Evolutionary conservation across 2,797 vertebrate genomes (phyloP), one percentile per base, ranked within the genome.

Genomic region (Xenops minutus): DNA sequence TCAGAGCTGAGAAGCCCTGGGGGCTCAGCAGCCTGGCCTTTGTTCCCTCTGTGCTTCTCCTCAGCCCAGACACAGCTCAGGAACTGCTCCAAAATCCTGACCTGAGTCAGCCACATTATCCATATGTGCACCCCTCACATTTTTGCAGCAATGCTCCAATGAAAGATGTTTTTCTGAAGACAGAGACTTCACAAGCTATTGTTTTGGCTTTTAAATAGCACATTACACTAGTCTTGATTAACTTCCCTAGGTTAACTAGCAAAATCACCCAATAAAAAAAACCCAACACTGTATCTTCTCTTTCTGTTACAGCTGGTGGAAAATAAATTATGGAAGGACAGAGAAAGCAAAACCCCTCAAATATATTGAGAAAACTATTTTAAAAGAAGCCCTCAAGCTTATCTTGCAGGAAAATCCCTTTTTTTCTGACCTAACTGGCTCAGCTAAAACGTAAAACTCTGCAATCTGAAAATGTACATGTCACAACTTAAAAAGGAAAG

Each of bases 401-500:
- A 51, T 82, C 66, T 86, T 64, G 59, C 48, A 88, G 91, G 71
- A 95, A 94, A 89, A 67, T 44, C 78, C 73, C 52, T 32, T 87
- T 93, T 93, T 92, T 92, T 76, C 32, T 83, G 68, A 88, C 58
- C 67, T 74, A 86, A 93, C 58, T 93, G 78, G 32, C 37, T 92
- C 61, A 77, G 73, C 77, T 92, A 87, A 90, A 92, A 92, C 0
- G 15, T 90, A 89, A 63, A 76, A 64, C 78, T 77, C 89, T 80
- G 54, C 82, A 64, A 69, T 85, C 62, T 89, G 87, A 93, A 96
- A 95, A 96, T 39, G 63, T 87, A 64, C 89, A 94, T 55, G 56
- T 96, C 92, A 94, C 49, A 96, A 94, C 46, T 83, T 89, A 61
- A 88, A 97, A 94, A 91, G 67, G 24, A 96, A 95, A 93, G 83